Percentiles rank a stretch among this genome's conserved stretches.
phyloP scores from a whole-genome alignment of 2,113 vertebrate species.

The Nettapus auritus region DNA sequence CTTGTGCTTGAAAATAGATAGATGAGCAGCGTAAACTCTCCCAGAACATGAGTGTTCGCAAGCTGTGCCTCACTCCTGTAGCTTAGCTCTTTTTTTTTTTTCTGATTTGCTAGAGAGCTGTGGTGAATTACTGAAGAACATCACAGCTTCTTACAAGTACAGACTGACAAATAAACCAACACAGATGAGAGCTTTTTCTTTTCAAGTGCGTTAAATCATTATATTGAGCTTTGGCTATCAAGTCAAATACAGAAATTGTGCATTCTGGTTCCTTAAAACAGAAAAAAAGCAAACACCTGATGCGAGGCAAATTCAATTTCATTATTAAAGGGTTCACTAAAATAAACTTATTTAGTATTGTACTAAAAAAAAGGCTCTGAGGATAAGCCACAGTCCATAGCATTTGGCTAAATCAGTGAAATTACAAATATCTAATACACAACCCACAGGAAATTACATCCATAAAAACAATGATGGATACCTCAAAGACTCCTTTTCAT shows the following conservation, averaged over 20 bases:
- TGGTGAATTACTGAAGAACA: not conserved
- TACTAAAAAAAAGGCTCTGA: not conserved
- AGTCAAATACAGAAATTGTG: not conserved
- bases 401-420: not conserved
- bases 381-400: not conserved
- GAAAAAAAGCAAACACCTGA: not conserved
- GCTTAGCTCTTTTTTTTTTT: not conserved
- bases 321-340: not conserved
- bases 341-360: not conserved
- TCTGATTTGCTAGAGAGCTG: not conserved
- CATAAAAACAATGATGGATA: not conserved
- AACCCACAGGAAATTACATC: not conserved
- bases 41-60: not conserved
- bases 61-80: not conserved
- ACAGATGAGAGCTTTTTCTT: not conserved
- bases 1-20: not conserved
- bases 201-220: not conserved
- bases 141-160: not conserved
- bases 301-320: not conserved
- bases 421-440: not conserved
- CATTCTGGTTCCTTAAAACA: not conserved
- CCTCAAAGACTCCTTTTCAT: not conserved
- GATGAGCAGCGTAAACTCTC: not conserved
- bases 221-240: not conserved
- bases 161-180: not conserved